Base-by-base conservation (phyloP, 2,888 invertebrate genomes). In the Ennomos erosarius region DNA sequence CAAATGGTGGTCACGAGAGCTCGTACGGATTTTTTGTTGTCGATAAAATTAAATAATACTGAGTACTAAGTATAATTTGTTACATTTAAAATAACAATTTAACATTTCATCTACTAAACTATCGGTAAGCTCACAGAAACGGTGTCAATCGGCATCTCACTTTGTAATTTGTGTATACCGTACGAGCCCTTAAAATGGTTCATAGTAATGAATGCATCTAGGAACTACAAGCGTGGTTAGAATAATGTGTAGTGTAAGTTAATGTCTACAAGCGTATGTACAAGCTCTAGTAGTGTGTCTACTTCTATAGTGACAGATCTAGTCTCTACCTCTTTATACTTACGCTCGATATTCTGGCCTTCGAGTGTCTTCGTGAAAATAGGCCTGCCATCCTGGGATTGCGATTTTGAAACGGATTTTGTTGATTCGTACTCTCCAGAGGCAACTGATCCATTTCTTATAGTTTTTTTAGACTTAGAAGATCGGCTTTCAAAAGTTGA, bases 311-410 rank as follows among this genome's bases (percentile, higher is more conserved):
- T 70, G 64, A 39, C 36, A 26, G 61, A 64, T 61, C 66, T 57
- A 55, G 51, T 13, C 55, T 69, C 65, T 69, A 67, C 65, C 61
- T 69, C 59, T 55, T 52, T 55, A 64, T 78, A 95, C 96, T 96
- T 93, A 97, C 97, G 95, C 94, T 96, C 96, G 69, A 96, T 95
- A 77, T 94, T 95, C 68, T 94, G 94, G 74, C 97, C 97, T 81
- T 95, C 95, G 59, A 97, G 92, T 45, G 96, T 96, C 84, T 95
- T 96, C 33, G 93, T 91, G 77, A 97, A 96, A 54, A 94, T 86
- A 1, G 97, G 97, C 70, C 93, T 95, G 61, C 95, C 95, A 58
- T 94, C 93, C 33, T 82, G 73, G 5, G 89, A 87, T 35, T 77
- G 85, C 0, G 88, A 84, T 60, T 81, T 86, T 1, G 78, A 78